These are phyloP conservation scores for Heliconius hewitsoni DNA, from an alignment of 1,140 invertebrate species.

Conservation along the genomic window DNA sequence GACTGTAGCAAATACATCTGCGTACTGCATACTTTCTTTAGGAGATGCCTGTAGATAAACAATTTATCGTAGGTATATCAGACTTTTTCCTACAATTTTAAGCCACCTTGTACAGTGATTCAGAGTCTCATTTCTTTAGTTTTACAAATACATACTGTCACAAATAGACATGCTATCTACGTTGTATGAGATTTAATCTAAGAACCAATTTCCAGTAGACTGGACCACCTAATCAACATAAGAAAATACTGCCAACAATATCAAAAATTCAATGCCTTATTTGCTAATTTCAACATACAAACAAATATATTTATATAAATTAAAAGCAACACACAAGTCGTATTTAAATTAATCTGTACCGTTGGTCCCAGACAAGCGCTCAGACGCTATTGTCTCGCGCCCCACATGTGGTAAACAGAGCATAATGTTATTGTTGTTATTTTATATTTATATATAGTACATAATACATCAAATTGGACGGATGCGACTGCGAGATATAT, in stretches of 20 bases:
- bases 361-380: constrained; percentile 16
- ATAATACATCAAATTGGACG: constrained; percentile 17
- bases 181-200: no score
- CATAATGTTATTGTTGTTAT: constrained; percentile 21
- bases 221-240: neutral
- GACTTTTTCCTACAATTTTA: no score
- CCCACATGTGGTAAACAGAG: constrained; percentile 31
- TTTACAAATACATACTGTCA: no score
- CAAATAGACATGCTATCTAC: no score
- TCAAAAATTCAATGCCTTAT: neutral
- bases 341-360: neutral
- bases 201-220: neutral
- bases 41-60: no score
- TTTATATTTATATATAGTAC: constrained; percentile 26
- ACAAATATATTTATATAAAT: no score
- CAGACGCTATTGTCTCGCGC: constrained; percentile 23
- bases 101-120: no score
- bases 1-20: no score
- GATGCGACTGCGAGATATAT: constrained; percentile 1
- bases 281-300: neutral
- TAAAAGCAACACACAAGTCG: neutral
- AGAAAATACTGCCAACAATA: neutral
- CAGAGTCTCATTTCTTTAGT: no score
- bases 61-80: no score
- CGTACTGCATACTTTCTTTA: no score